Base-by-base conservation (phyloP, 2,888 invertebrate genomes). In the Steromphala cineraria region DNA sequence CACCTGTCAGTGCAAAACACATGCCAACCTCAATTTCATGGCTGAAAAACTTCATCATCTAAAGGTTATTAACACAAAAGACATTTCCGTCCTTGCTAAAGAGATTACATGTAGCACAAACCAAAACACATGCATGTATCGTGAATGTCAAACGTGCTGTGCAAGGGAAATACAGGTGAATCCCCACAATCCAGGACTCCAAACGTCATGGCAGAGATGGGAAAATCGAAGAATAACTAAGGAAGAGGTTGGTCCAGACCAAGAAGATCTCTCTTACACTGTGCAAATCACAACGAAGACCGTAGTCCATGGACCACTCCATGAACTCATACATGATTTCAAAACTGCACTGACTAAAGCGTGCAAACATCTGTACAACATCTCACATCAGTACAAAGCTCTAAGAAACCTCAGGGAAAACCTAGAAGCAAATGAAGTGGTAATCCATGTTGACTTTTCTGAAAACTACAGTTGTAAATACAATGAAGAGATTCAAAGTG, bases 391-490 rank as follows among this genome's bases (percentile, higher is more conserved):
- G 21, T 31, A 67, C n/a, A 62, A 80, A 95, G 75, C 74, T 21
- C 83, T 84, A 40, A 86, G 79, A 74, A 31, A 81, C 2, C 67
- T 86, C 8, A 87, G 87, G 79, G 76, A 82, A 67, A 78, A 79
- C 10, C 71, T 89, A 52, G 74, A 46, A 0, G 75, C 76, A 80
- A 62, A 78, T 21, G 87, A 88, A 75, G 81, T 79, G 28, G 53
- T 91, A 0, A 84, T 89, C 21, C 89, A 89, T 79, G 81, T 90
- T 78, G 90, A 93, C 80, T 93, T 94, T 84, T 87, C 89, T 7
- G 92, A 92, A 87, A 93, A 93, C 80, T 93, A 90, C 84, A 84
- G 79, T 19, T 85, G 89, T 24, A 90, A 91, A 85, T 90, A 91
- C 84, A 83, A 77, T 4, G 79, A 89, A 74, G 92, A 92, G 82